These are phyloP conservation scores for Spilarctia lutea DNA, from an alignment of 2,888 invertebrate genomes.

Conservation along the genomic window DNA sequence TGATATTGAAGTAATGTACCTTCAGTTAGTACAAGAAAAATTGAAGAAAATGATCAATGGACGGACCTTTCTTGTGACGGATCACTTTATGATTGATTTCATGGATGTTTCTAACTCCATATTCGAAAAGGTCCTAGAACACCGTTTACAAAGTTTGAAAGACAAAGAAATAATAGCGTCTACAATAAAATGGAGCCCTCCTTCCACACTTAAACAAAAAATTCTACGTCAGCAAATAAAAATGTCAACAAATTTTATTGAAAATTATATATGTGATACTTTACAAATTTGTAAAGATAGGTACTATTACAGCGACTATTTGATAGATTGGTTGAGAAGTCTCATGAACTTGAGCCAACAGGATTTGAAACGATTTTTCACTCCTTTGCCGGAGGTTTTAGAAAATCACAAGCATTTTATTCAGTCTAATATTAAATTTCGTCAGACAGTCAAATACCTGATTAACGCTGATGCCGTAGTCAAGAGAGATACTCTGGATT, in stretches of 20 bases:
- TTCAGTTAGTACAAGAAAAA: constrained; percentile 52
- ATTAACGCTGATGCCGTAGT: constrained; percentile 42
- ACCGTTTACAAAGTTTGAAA: constrained; percentile 49
- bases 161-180: constrained; percentile 45
- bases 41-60: constrained; percentile 47
- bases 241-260: constrained; percentile 55
- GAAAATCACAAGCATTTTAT: constrained; percentile 52
- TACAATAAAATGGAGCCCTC: constrained; percentile 53
- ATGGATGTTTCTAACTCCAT: constrained; percentile 63
- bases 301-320: constrained; percentile 57
- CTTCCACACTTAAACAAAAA: constrained; percentile 55
- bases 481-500: constrained; percentile 64
- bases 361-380: constrained; percentile 54
- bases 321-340: constrained; percentile 60
- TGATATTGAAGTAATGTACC: constrained; percentile 49
- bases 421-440: constrained; percentile 55
- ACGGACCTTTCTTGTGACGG: constrained; percentile 46
- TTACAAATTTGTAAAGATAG: constrained; percentile 60
- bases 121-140: constrained; percentile 54
- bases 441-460: constrained; percentile 53
- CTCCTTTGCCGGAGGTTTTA: constrained; percentile 47
- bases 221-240: constrained; percentile 63
- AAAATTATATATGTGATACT: constrained; percentile 56
- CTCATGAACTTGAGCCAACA: constrained; percentile 46
- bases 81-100: constrained; percentile 60